Evolutionary conservation across 2,888 invertebrate species (phyloP).

Genomic region (Aspidiotus destructor): DNA sequence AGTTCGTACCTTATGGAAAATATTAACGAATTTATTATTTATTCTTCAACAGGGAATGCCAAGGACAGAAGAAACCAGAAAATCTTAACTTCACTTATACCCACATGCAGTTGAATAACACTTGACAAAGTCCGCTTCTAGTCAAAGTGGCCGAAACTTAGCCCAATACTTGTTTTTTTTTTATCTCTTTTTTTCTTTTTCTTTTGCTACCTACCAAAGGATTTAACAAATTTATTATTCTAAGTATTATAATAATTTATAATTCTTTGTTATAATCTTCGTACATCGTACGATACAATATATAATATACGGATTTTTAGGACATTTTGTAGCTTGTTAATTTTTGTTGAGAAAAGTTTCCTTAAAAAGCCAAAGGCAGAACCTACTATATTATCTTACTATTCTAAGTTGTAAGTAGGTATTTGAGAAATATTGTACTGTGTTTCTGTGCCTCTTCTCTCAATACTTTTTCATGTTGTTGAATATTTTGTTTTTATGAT

Average conservation of each 20-base stretch:
- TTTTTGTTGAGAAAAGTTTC: not conserved
- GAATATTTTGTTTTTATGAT: no score
- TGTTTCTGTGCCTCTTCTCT: no score
- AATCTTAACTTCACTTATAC: conserved; percentile 64
- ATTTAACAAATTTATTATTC: conserved; percentile 25
- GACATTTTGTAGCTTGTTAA: not conserved
- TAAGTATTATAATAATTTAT: not conserved
- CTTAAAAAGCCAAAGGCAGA: no score
- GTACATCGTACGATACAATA: no score
- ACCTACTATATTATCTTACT: no score
- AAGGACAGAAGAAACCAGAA: conserved; percentile 77
- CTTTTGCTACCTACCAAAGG: conserved; percentile 21
- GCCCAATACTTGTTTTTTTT: conserved; percentile 17
- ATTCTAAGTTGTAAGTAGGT: no score
- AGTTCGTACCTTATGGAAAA: conserved; percentile 13
- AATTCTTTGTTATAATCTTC: not conserved
- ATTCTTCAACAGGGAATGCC: conserved; percentile 57
- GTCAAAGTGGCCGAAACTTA: conserved; percentile 33
- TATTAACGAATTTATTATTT: no score
- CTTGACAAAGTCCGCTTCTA: conserved; percentile 37
- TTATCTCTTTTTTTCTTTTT: no score
- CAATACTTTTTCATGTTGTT: no score
- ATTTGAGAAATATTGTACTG: no score
- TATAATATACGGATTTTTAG: no score
- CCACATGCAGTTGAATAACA: conserved; percentile 38